Conservation (phyloP, 2,113 vertebrate species). For the Misgurnus mizolepis region DNA sequence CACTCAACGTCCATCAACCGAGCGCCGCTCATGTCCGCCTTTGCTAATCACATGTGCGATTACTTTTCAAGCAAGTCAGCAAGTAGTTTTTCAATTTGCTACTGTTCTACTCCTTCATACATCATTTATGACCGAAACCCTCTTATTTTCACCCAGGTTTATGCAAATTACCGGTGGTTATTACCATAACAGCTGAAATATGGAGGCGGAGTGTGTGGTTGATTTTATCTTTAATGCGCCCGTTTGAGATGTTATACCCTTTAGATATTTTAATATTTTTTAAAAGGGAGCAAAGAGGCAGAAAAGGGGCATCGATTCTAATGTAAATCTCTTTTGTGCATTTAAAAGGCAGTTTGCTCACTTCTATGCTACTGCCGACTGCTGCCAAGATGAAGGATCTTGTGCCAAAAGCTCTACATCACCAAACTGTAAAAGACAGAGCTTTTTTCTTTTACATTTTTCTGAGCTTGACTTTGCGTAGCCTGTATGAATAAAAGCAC, state of each 20-base stretch:
- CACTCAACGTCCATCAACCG: constrained; percentile 47
- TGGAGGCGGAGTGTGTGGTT: constrained; percentile 36
- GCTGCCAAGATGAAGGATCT: constrained; percentile 56
- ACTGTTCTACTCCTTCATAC: constrained; percentile 63
- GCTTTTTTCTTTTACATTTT: constrained; percentile 7
- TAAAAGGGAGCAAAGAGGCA: constrained; percentile 55
- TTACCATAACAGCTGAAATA: constrained; percentile 72
- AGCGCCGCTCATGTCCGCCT: constrained; percentile 35
- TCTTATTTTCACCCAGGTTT: constrained; percentile 66
- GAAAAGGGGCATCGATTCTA: constrained; percentile 62
- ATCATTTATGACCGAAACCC: constrained; percentile 72
- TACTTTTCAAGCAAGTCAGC: constrained; percentile 59
- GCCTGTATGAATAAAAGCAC: constrained; percentile 11
- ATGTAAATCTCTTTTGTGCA: constrained; percentile 64
- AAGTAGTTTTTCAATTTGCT: constrained; percentile 64
- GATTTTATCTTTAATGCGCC: constrained; percentile 51
- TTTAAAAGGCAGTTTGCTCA: constrained; percentile 71
- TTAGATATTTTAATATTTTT: constrained; percentile 61
- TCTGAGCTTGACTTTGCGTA: constrained; percentile 12
- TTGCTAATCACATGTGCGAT: constrained; percentile 72
- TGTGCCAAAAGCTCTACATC: constrained; percentile 44
- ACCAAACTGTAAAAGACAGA: constrained; percentile 20
- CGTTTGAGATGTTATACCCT: constrained; percentile 56
- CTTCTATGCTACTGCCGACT: constrained; percentile 62
- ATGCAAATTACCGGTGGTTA: constrained; percentile 71